Conservation (phyloP, 2,113 vertebrate genomes). For the Rafetus swinhoei region DNA sequence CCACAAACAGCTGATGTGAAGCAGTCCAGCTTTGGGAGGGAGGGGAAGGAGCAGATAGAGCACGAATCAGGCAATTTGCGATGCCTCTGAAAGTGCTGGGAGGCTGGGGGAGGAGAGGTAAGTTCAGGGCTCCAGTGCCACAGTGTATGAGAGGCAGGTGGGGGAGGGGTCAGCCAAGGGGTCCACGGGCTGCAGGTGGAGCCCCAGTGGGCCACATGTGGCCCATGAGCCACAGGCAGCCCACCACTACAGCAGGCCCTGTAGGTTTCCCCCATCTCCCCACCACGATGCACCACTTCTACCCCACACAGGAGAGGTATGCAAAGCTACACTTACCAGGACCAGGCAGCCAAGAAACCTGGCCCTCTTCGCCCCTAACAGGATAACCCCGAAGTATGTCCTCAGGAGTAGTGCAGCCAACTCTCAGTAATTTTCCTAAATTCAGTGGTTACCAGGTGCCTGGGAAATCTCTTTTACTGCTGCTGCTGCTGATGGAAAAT, state of each 20-base stretch:
- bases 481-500: constrained; percentile 78
- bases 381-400: neutral
- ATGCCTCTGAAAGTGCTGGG: too few species aligned
- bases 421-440: constrained; percentile 76
- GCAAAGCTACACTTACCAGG: neutral
- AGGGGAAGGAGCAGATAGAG: too few species aligned
- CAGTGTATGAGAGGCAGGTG: too few species aligned
- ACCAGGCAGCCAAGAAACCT: neutral
- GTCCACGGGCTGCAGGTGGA: too few species aligned
- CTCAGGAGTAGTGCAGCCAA: constrained; percentile 42
- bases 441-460: constrained; percentile 79
- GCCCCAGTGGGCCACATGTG: too few species aligned
- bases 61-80: too few species aligned
- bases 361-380: neutral
- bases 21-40: too few species aligned
- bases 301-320: neutral
- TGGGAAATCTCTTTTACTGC: constrained; percentile 78
- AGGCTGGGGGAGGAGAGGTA: too few species aligned
- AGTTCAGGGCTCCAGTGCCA: too few species aligned
- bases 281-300: rapidly evolving
- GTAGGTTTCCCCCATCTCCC: neutral
- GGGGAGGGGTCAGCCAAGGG: too few species aligned
- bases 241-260: neutral
- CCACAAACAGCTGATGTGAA: too few species aligned
- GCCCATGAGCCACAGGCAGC: too few species aligned